Percentiles rank a stretch among this genome's conserved stretches.
phyloP scores from a whole-genome alignment of 1,140 invertebrate genomes.

The Daktulosphaira vitifoliae region DNA sequence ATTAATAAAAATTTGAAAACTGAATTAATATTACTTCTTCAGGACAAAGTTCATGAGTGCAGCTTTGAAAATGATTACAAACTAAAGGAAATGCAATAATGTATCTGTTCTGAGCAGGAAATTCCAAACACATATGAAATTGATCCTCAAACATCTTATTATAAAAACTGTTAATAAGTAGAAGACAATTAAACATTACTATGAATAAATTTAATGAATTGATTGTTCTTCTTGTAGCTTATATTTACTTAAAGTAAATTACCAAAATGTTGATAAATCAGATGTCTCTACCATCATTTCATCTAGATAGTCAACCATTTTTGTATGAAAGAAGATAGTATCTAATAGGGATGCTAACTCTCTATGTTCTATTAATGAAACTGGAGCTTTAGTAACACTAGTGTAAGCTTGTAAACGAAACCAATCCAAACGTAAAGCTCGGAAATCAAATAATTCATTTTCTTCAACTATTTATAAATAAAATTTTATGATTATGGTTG shows the following conservation, averaged over 20 bases:
- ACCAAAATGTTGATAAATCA: constrained; percentile 92
- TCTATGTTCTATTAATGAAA: constrained; percentile 70
- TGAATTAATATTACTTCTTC: constrained; percentile 72
- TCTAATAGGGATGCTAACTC: constrained; percentile 88
- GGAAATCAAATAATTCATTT: constrained; percentile 92
- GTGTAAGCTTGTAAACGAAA: constrained; percentile 92
- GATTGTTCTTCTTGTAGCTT: too few species aligned
- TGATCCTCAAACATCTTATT: constrained; percentile 95
- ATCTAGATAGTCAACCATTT: constrained; percentile 97
- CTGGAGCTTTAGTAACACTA: constrained; percentile 60
- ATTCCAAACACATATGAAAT: constrained; percentile 97
- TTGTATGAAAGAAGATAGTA: constrained; percentile 92
- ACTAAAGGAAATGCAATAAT: constrained; percentile 96
- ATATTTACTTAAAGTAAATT: constrained; percentile 34
- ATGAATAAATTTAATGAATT: too few species aligned
- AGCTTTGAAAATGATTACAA: constrained; percentile 95
- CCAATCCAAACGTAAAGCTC: constrained; percentile 93
- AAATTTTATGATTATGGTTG: neutral
- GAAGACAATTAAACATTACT: too few species aligned
- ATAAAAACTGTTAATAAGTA: constrained; percentile 64
- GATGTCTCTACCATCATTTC: constrained; percentile 94
- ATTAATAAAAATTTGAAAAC: too few species aligned
- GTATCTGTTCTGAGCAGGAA: constrained; percentile 94
- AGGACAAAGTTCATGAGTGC: constrained; percentile 95
- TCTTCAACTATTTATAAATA: constrained; percentile 76